These are phyloP conservation scores for Calameuta filiformis DNA, from an alignment of 2,888 invertebrate species.

Conservation along the genomic window DNA sequence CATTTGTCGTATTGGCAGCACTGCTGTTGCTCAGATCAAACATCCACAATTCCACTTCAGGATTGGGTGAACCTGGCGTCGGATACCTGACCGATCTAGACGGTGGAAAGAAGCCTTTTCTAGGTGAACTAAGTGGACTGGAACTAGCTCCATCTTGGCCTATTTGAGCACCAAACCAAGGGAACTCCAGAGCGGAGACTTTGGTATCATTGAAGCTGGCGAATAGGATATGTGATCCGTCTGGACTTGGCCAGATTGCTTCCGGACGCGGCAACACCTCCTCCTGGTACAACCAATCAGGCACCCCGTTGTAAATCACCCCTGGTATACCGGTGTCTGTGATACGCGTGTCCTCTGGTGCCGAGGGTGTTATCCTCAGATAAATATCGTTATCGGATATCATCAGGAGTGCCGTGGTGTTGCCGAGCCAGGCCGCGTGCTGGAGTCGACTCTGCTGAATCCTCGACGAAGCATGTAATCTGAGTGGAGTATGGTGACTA, in stretches of 20 bases:
- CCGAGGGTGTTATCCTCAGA: slow-evolving; percentile 79
- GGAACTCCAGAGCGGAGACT: slow-evolving; percentile 69
- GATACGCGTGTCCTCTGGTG: slow-evolving; percentile 73
- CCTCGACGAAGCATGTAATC: slow-evolving; percentile 80
- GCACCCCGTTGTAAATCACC: slow-evolving; percentile 89
- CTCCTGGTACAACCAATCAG: slow-evolving; percentile 98
- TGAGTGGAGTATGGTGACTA: slow-evolving; percentile 87
- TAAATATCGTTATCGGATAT: slow-evolving; percentile 92
- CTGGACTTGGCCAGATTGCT: slow-evolving; percentile 86
- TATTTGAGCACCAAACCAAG: slow-evolving; percentile 78
- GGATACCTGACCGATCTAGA: slow-evolving; percentile 86
- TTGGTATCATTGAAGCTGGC: slow-evolving; percentile 85
- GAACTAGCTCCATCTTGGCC: slow-evolving; percentile 67
- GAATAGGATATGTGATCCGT: slow-evolving; percentile 86
- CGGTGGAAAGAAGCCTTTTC: slow-evolving; percentile 80
- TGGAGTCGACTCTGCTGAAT: slow-evolving; percentile 81
- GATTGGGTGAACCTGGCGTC: slow-evolving; percentile 89
- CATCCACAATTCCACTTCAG: slow-evolving; percentile 85
- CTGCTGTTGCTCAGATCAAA: slow-evolving; percentile 79
- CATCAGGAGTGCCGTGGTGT: slow-evolving; percentile 81
- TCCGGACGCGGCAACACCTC: slow-evolving; percentile 85
- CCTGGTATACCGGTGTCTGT: slow-evolving; percentile 84
- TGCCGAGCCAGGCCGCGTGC: slow-evolving; percentile 85
- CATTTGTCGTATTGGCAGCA: slow-evolving; percentile 47
- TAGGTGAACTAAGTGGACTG: slow-evolving; percentile 66